A percentile compares a stretch with the other conserved stretches of the same genome.
These are phyloP conservation scores for Agriopis marginaria DNA, from an alignment of 2,888 invertebrate genomes.

Conservation along the genomic window DNA sequence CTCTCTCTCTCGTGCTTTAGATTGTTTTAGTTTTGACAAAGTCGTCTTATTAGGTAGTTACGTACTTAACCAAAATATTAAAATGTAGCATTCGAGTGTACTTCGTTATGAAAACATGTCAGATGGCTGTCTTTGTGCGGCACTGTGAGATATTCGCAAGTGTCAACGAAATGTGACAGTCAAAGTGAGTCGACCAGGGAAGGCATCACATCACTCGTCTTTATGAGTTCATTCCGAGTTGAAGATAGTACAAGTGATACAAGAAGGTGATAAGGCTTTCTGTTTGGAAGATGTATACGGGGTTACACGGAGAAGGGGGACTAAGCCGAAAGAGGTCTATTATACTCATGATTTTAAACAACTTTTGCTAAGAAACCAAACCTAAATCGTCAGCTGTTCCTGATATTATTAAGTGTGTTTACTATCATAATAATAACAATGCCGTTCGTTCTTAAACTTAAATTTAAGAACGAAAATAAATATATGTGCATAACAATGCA, in stretches of 20 bases:
- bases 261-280: conserved; percentile 9
- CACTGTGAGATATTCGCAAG: conserved; percentile 31
- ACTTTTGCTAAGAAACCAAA: too few species aligned
- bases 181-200: conserved; percentile 17
- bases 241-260: conserved; percentile 10
- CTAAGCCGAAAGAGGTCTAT: too few species aligned
- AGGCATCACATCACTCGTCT: conserved; percentile 16
- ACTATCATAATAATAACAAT: too few species aligned
- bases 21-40: too few species aligned
- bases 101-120: conserved; percentile 41
- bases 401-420: too few species aligned
- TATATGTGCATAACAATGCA: too few species aligned
- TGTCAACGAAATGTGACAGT: conserved; percentile 27
- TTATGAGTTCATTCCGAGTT: conserved; percentile 25
- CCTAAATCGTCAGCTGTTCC: too few species aligned
- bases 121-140: conserved; percentile 27
- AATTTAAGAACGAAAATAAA: too few species aligned
- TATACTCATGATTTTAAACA: too few species aligned
- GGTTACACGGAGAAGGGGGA: not conserved
- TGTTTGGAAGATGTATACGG: conserved; percentile 17
- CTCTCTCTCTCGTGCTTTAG: too few species aligned
- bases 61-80: not conserved
- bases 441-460: too few species aligned
- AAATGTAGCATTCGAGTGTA: conserved; percentile 8
- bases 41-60: too few species aligned